Evolutionary conservation across 2,888 invertebrate species (phyloP), one percentile per base, ranked within the genome.

Genomic region (Myathropa florea): DNA sequence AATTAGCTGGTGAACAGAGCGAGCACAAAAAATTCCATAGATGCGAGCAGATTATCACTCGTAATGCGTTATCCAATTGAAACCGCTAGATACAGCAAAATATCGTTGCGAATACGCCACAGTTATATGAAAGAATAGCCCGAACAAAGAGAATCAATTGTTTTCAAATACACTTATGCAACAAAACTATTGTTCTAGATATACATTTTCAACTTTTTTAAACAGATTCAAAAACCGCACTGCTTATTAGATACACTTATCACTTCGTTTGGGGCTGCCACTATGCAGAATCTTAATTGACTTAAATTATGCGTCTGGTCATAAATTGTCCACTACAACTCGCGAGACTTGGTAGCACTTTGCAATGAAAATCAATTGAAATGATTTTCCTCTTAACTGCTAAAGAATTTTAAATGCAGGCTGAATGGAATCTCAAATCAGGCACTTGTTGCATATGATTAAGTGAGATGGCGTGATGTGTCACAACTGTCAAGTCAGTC

Each of bases 21-120:
- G 24, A 12, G 14, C 10, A 60, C 53, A 65, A 67, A 63, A 67
- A 72, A 80, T 72, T 72, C 79, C 79, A 80, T 53, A 72, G 79
- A 80, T 65, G 79, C 79, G 65, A 72, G 39, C 33, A 53, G 59
- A 72, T 23, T 26, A 71, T 30, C 53, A 61, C 55, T 21, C 21
- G 33, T n/a, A 33, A 36, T 46, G 72, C 67, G 72, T 64, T 70
- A 73, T 64, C 83, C 72, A 73, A 73, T 72, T 64, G 46, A 79
- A 53, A 55, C 60, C 61, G 23, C 61, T 26, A 77, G 39, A 61
- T 60, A 68, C 64, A 14, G 23, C 6, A 28, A 28, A 33, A 28
- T 61, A 21, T 71, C 46, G 65, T 80, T 72, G 24, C 73, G 55
- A 73, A 63, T 73, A 68, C 33, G 59, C 24, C 75, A 70, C 68